These are phyloP conservation scores for Nanorana parkeri DNA, from an alignment of 2,113 vertebrate genomes.

Conservation along the genomic window DNA sequence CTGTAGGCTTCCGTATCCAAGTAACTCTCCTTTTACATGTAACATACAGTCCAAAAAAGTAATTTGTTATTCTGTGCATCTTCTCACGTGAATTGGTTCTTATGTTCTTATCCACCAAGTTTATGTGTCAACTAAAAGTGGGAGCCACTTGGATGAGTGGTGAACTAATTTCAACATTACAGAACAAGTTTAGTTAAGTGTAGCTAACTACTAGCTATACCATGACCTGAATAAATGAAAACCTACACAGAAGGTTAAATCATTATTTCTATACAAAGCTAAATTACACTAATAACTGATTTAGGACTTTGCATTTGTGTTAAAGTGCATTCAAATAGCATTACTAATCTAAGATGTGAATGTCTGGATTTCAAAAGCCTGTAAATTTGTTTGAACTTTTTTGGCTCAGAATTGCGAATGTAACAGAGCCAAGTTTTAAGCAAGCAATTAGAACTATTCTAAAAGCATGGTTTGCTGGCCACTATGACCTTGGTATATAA, in stretches of 20 bases:
- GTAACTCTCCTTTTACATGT: too few relatives aligned
- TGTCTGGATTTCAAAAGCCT: slow-evolving; percentile 58
- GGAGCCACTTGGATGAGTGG: too few relatives aligned
- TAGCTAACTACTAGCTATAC: too few relatives aligned
- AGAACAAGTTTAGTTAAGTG: too few relatives aligned
- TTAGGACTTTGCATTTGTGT: slow-evolving; percentile 70
- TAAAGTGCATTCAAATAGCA: slow-evolving; percentile 73
- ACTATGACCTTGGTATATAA: slow-evolving; percentile 67
- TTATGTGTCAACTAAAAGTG: too few relatives aligned
- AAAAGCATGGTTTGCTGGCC: slow-evolving; percentile 63
- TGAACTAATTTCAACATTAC: too few relatives aligned
- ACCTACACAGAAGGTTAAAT: neutral
- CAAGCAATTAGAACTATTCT: slow-evolving; percentile 64
- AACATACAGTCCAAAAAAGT: too few relatives aligned
- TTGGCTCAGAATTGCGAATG: slow-evolving; percentile 48
- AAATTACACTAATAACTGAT: slow-evolving; percentile 64
- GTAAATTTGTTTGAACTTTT: slow-evolving; percentile 39
- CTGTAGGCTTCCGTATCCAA: too few relatives aligned
- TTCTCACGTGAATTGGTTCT: too few relatives aligned
- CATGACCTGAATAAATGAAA: too few relatives aligned
- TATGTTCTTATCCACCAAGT: too few relatives aligned
- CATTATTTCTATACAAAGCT: slow-evolving; percentile 46
- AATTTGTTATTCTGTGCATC: too few relatives aligned
- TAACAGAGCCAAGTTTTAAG: slow-evolving; percentile 61
- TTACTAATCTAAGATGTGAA: slow-evolving; percentile 64